Evolutionary conservation across 2,888 invertebrate species (phyloP).

Genomic region (Leucophenga montana): DNA sequence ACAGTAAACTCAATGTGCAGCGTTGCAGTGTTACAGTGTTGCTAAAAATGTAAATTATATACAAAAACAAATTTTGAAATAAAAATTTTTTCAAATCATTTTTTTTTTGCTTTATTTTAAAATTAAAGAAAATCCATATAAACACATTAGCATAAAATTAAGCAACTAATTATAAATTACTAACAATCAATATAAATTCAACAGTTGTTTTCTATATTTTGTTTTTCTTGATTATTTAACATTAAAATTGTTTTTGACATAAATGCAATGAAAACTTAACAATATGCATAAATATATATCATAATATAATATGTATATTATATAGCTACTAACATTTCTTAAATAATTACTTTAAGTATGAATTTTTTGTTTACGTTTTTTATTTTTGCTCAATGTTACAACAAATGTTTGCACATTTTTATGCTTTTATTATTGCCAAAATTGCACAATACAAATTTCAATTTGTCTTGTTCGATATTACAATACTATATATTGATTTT

Average conservation of each 20-base stretch:
- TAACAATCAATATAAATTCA: slow-evolving; percentile 36
- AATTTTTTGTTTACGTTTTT: not conserved
- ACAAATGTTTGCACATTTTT: not conserved
- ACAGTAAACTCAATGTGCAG: too few relatives aligned
- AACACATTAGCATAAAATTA: too few relatives aligned
- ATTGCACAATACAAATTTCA: slow-evolving; percentile 13
- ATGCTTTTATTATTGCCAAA: too few relatives aligned
- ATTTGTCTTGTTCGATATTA: not conserved
- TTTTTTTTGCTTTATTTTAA: slow-evolving; percentile 19
- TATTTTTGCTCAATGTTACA: not conserved
- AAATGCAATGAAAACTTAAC: slow-evolving; percentile 38
- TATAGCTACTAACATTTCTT: slow-evolving; percentile 17
- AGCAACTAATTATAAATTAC: not conserved
- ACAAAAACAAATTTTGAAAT: slow-evolving; percentile 17
- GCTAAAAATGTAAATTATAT: slow-evolving; percentile 23
- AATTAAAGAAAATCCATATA: not conserved
- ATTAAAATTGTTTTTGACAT: slow-evolving; percentile 1
- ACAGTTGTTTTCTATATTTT: slow-evolving; percentile 23
- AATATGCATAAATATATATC: slow-evolving; percentile 24
- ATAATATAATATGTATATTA: slow-evolving; percentile 41
- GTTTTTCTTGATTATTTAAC: not conserved
- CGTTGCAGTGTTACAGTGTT: not conserved
- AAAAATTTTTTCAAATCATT: slow-evolving; percentile 1
- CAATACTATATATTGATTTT: too few relatives aligned
- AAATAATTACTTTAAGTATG: not conserved